Conservation (phyloP, 2,113 vertebrate genomes). For the Ploceus nigricollis region DNA sequence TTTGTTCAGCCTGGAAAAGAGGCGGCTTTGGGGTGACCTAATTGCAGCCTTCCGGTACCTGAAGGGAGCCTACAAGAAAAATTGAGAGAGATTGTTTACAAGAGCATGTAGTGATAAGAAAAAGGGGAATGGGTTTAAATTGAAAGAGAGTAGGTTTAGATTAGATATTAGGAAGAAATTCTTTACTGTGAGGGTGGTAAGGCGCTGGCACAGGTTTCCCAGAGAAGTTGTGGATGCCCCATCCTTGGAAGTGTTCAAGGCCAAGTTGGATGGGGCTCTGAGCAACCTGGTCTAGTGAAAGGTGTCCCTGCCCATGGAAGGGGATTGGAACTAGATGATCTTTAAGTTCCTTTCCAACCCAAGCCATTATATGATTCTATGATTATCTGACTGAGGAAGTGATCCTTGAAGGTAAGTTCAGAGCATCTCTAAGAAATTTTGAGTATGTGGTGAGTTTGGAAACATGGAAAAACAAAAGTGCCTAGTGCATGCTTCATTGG, state of each 20-base stretch:
- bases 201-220: neutral
- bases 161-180: neutral
- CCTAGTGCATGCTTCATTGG: neutral
- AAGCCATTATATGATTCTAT: neutral
- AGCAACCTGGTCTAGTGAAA: neutral
- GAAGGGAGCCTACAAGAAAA: neutral
- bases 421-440: neutral
- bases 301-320: neutral
- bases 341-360: neutral
- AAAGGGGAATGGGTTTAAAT: neutral
- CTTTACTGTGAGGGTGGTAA: neutral
- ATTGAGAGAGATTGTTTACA: neutral
- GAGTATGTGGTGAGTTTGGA: neutral
- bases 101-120: neutral
- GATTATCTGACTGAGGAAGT: neutral
- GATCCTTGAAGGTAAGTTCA: neutral
- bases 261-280: neutral
- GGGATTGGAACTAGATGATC: neutral
- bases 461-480: neutral
- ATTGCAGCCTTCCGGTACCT: neutral
- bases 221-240: neutral
- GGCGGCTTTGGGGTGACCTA: neutral
- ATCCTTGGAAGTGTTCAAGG: neutral
- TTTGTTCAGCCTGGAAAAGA: neutral
- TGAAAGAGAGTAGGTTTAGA: neutral